A percentile compares a stretch with the other conserved stretches of the same genome.
Evolutionary conservation across 2,113 vertebrate species (phyloP).

Genomic region (Misgurnus mizolepis): DNA sequence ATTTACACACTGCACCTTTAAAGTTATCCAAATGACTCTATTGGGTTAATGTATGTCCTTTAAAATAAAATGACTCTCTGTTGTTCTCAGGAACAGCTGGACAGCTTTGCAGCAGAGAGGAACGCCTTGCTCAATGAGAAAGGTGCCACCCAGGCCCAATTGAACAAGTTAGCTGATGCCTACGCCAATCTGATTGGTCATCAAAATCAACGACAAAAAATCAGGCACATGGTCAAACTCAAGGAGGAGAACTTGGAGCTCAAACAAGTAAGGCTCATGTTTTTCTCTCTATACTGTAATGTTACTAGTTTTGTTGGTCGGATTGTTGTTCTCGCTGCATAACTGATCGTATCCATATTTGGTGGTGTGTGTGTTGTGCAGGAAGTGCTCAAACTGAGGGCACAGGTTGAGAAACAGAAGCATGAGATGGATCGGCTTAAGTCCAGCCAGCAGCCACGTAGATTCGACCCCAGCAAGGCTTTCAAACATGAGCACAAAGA

Average conservation of each 20-base stretch:
- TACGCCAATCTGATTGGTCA: slow-evolving; percentile 91
- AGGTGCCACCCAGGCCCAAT: slow-evolving; percentile 85
- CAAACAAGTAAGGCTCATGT: slow-evolving; percentile 79
- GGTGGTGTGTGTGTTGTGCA: slow-evolving; percentile 56
- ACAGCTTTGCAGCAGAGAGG: slow-evolving; percentile 88
- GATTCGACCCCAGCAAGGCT: slow-evolving; percentile 88
- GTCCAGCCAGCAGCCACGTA: slow-evolving; percentile 64
- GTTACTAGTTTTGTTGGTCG: not conserved
- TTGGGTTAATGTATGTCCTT: no score
- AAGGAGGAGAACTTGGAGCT: slow-evolving; percentile 88
- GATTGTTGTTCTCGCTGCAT: not conserved
- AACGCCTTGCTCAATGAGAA: slow-evolving; percentile 84
- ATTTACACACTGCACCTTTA: no score
- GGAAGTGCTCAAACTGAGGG: slow-evolving; percentile 83
- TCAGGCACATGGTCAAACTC: slow-evolving; percentile 92
- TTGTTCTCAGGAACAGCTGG: slow-evolving; percentile 85
- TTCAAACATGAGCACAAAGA: slow-evolving; percentile 88
- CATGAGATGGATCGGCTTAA: slow-evolving; percentile 77
- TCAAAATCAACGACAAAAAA: slow-evolving; percentile 97
- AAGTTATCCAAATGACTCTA: no score
- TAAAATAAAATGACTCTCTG: not conserved
- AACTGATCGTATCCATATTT: not conserved
- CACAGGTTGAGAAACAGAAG: slow-evolving; percentile 76
- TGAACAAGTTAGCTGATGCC: slow-evolving; percentile 85
- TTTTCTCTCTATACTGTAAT: not conserved